Evolutionary conservation across 2,797 vertebrate species (phyloP).

Genomic region (Falco columbarius): DNA sequence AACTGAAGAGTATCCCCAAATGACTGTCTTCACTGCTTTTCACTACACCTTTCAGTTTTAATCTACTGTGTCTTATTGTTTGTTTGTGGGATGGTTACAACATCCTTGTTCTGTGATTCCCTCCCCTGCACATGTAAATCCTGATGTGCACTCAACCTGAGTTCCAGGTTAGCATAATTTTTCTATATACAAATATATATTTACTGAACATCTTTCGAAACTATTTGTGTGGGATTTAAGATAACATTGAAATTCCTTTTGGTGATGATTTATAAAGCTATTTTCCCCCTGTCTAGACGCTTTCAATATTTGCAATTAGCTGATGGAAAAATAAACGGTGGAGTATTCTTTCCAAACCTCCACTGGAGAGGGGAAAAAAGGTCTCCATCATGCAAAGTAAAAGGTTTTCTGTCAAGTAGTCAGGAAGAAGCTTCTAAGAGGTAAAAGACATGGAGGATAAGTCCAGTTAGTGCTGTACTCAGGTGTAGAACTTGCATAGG

Average conservation of each 20-base stretch:
- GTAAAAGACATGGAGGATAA: constrained; percentile 6
- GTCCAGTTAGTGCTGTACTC: neutral
- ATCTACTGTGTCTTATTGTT: neutral
- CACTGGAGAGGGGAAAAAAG: constrained; percentile 31
- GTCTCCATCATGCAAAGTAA: constrained; percentile 28
- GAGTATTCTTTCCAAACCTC: constrained; percentile 52
- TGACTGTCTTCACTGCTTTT: neutral
- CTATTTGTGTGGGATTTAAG: constrained; percentile 49
- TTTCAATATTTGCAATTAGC: constrained; percentile 65
- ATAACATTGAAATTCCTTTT: constrained; percentile 56
- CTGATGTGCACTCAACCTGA: neutral
- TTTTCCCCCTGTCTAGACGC: constrained; percentile 40
- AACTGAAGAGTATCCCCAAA: neutral
- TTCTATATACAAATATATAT: constrained; percentile 38
- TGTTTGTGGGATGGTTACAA: constrained; percentile 10
- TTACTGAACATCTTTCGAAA: constrained; percentile 50
- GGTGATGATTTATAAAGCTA: constrained; percentile 57
- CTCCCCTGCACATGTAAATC: neutral
- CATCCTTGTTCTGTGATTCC: neutral
- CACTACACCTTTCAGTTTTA: neutral
- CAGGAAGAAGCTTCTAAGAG: constrained; percentile 32
- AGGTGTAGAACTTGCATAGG: constrained; percentile 31
- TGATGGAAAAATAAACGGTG: constrained; percentile 55
- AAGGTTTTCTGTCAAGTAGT: constrained; percentile 14
- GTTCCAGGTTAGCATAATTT: constrained; percentile 10